Evolutionary conservation across 2,113 vertebrate genomes (phyloP).

Genomic region (Zosterops hypoxanthus): DNA sequence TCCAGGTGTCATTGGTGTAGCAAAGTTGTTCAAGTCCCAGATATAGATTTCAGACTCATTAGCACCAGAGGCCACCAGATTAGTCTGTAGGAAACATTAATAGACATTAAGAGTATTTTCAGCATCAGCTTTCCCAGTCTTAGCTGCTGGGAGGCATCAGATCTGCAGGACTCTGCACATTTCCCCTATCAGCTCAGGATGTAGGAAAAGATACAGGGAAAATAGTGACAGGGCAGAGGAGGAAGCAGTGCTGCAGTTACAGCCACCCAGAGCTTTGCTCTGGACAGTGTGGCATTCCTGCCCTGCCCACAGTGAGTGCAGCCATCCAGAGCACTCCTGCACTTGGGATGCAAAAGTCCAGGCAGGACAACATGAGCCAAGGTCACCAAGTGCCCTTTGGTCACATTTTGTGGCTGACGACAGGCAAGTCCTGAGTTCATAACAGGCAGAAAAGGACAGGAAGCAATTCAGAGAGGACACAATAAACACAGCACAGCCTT

Average conservation of each 20-base stretch:
- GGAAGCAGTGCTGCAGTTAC: neutral
- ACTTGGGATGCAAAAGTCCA: neutral
- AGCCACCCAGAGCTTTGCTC: neutral
- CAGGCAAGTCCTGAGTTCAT: neutral
- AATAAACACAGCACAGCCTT: neutral
- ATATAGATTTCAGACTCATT: conserved; percentile 99
- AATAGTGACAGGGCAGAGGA: neutral
- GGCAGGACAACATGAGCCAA: accelerated
- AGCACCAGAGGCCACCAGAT: conserved; percentile 93
- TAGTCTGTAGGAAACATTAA: conserved; percentile 78
- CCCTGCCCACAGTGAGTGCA: neutral
- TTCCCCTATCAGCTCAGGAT: neutral
- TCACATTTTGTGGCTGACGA: neutral
- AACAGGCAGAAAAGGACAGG: neutral
- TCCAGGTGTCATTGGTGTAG: conserved; percentile 94
- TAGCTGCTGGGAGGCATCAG: neutral
- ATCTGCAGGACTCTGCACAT: neutral
- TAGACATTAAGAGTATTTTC: neutral
- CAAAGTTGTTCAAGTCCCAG: conserved; percentile 96
- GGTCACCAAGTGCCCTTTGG: neutral
- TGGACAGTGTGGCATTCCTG: neutral
- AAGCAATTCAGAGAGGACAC: neutral
- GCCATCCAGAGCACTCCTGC: neutral
- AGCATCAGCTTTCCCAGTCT: neutral
- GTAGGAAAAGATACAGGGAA: neutral